Conservation (phyloP, 2,113 vertebrate species). For the Dinomys branickii region DNA sequence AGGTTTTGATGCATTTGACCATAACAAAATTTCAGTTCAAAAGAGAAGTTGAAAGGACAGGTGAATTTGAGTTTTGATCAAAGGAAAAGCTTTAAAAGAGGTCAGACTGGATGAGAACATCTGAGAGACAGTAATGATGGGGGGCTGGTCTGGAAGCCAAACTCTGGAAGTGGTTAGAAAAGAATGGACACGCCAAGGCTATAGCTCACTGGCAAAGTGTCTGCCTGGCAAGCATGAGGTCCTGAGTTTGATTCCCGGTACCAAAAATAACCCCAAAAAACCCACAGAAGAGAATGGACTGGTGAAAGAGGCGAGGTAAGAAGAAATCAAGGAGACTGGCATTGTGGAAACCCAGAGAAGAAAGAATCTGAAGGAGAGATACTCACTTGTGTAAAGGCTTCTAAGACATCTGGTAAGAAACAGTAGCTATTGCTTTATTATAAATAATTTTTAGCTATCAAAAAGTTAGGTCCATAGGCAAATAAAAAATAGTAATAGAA, state of each 20-base stretch:
- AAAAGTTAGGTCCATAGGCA: not conserved
- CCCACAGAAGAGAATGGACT: not conserved
- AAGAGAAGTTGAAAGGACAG: no score
- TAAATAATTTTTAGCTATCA: constrained; percentile 31
- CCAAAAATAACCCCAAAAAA: no score
- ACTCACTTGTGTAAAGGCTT: not conserved
- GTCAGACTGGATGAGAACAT: no score
- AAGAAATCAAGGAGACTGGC: not conserved
- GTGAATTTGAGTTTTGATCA: not conserved
- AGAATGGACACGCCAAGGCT: no score
- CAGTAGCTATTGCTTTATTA: not conserved
- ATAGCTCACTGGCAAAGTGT: no score
- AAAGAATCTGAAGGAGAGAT: not conserved
- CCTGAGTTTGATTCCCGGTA: no score
- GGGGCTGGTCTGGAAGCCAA: not conserved
- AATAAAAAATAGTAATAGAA: not conserved
- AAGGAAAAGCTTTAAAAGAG: not conserved
- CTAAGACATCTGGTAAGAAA: not conserved
- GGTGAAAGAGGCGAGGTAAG: not conserved
- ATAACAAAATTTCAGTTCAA: not conserved
- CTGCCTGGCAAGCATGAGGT: no score
- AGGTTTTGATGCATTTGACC: not conserved
- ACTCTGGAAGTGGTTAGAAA: not conserved
- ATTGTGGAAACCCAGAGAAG: not conserved
- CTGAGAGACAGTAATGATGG: not conserved